Evolutionary conservation across 2,888 invertebrate species (phyloP), one percentile per base, ranked within the genome.

Genomic region (Dasypogon diadema): DNA sequence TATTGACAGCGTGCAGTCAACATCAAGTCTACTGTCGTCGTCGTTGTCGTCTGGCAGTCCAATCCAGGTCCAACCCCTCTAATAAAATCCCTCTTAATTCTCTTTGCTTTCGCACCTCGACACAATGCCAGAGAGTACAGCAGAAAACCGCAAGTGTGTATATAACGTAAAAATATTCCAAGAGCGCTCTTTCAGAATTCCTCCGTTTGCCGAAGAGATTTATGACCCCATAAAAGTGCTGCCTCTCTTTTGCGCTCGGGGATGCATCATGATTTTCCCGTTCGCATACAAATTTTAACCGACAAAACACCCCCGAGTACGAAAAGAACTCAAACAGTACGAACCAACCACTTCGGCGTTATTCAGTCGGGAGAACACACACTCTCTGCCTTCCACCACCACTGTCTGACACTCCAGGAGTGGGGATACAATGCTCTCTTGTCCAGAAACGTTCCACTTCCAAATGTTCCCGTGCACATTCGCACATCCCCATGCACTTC

Each of bases 1-100:
- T 54, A 70, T 70, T 70, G 70, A 70, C 54, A 70, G 54, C 51
- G 24, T 70, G 70, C 34, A 70, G 51, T 70, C 70, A 70, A 54
- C 51, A 51, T 24, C 54, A 70, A 48, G 30, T 51, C 68, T 22
- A 48, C 48, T 51, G 48, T 42, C n/a, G 34, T 54, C 21, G 48
- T 48, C 14, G 48, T 68, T 37, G 22, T 12, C 30, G 30, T 1
- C 46, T 4, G 34, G 14, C 16, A 48, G 22, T 34, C 30, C 60
- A 12, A 6, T n/a, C n/a, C 42, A 18, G 18, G 5, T 51, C 34
- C 70, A n/a, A 37, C 54, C 21, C 30, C 70, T 37, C 54, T 54
- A 70, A 68, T 48, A 26, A 54, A 70, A 70, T 22, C 26, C 51
- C 68, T 68, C 68, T 68, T 51, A 51, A 70, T 54, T 54, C 54